These are phyloP conservation scores for Yponomeuta sedellus DNA, from an alignment of 2,888 invertebrate species.

Conservation along the genomic window DNA sequence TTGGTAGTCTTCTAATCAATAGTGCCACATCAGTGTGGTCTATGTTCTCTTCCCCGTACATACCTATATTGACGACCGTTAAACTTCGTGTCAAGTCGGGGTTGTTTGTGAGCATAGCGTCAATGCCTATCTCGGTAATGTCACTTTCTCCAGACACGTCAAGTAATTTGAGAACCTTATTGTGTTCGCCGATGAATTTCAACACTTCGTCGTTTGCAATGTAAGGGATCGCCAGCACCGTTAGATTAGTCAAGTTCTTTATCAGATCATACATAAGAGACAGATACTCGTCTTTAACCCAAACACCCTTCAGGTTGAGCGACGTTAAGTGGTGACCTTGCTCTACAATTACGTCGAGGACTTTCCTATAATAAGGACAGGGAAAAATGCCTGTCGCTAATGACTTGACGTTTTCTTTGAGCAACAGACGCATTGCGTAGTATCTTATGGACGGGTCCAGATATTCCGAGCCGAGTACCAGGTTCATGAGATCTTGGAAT, in stretches of 20 bases:
- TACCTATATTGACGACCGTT: slow-evolving; percentile 80
- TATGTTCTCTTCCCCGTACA: slow-evolving; percentile 82
- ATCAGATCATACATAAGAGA: slow-evolving; percentile 78
- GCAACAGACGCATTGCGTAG: slow-evolving; percentile 78
- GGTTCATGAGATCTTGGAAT: slow-evolving; percentile 80
- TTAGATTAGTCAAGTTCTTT: slow-evolving; percentile 75
- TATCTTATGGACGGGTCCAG: slow-evolving; percentile 81
- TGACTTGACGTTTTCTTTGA: slow-evolving; percentile 80
- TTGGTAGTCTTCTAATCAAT: slow-evolving; percentile 78
- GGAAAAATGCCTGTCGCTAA: slow-evolving; percentile 83
- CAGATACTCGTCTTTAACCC: slow-evolving; percentile 83
- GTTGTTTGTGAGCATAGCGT: slow-evolving; percentile 70
- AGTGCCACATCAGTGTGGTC: slow-evolving; percentile 80
- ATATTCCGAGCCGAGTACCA: slow-evolving; percentile 80
- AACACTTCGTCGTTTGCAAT: slow-evolving; percentile 82
- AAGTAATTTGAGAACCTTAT: slow-evolving; percentile 75
- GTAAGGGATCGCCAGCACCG: slow-evolving; percentile 80
- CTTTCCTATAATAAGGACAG: slow-evolving; percentile 81
- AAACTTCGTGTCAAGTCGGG: slow-evolving; percentile 72
- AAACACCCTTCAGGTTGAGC: slow-evolving; percentile 83
- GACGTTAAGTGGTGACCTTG: slow-evolving; percentile 79
- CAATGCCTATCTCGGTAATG: slow-evolving; percentile 80
- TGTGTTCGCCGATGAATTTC: slow-evolving; percentile 74
- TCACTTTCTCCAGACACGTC: slow-evolving; percentile 84
- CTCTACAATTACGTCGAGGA: slow-evolving; percentile 79